Percentiles rank a stretch among this genome's conserved stretches.
Evolutionary conservation across 2,797 vertebrate species (phyloP).

Genomic region (Eremophila alpestris): DNA sequence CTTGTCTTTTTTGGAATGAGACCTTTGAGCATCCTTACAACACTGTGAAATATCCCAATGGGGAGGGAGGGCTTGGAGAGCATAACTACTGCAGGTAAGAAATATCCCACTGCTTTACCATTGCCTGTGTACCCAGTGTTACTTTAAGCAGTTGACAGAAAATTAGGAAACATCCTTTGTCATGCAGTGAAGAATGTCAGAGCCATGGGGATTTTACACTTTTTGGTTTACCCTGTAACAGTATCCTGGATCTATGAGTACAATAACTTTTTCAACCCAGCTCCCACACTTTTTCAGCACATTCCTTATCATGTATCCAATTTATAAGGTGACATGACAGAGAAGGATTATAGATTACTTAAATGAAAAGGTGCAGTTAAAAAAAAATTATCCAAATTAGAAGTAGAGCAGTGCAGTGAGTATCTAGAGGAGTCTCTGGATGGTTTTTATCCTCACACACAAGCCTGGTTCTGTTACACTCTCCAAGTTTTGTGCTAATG

Average conservation of each 20-base stretch:
- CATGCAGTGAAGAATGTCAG: neutral
- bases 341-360: neutral
- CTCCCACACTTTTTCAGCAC: neutral
- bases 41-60: constrained; percentile 93
- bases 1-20: constrained; percentile 97
- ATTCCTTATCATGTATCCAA: neutral
- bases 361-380: neutral
- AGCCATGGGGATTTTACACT: neutral
- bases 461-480: neutral
- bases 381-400: neutral
- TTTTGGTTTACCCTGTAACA: neutral
- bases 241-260: neutral
- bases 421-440: neutral
- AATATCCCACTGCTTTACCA: neutral
- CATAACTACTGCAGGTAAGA: constrained; percentile 97
- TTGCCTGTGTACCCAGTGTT: neutral
- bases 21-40: constrained; percentile 97
- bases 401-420: neutral
- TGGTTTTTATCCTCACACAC: neutral
- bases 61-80: constrained; percentile 92
- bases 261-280: neutral
- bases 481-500: neutral
- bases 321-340: neutral
- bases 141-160: neutral
- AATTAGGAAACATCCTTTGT: neutral